Conservation (phyloP, 2,888 invertebrate genomes). For the Eutolmus rufibarbis region DNA sequence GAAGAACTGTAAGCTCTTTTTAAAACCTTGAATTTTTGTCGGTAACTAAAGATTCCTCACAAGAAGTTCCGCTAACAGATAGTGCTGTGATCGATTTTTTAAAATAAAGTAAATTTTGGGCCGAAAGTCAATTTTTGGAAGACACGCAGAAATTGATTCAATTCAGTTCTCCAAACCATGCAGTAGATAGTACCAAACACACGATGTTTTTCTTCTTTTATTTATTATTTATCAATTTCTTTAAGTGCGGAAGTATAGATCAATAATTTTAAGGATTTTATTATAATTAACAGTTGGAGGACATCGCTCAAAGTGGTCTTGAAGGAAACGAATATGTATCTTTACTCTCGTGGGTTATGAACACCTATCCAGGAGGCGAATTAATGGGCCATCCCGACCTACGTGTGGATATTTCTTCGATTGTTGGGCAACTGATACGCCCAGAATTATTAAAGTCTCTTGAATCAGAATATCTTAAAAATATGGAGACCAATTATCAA, state of each 20-base stretch:
- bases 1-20: too few species aligned
- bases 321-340: slow-evolving; percentile 98
- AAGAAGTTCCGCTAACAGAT: too few species aligned
- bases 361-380: slow-evolving; percentile 88
- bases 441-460: slow-evolving; percentile 77
- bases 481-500: slow-evolving; percentile 87
- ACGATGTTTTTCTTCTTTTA: neutral
- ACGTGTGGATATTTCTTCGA: slow-evolving; percentile 72
- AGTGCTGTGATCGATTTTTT: too few species aligned
- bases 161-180: too few species aligned
- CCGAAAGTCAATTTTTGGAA: too few species aligned
- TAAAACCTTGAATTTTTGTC: too few species aligned
- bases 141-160: too few species aligned
- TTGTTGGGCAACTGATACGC: slow-evolving; percentile 78
- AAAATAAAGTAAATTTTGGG: too few species aligned
- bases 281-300: slow-evolving; percentile 71
- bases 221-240: neutral
- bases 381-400: slow-evolving; percentile 88
- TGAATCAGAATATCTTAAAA: slow-evolving; percentile 83
- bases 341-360: slow-evolving; percentile 89
- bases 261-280: neutral
- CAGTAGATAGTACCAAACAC: too few species aligned
- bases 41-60: too few species aligned
- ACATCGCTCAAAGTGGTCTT: slow-evolving; percentile 84
- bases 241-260: neutral